These are phyloP conservation scores for Euphonia xanthogaster DNA, from an alignment of 2,797 vertebrate species.

Conservation along the genomic window DNA sequence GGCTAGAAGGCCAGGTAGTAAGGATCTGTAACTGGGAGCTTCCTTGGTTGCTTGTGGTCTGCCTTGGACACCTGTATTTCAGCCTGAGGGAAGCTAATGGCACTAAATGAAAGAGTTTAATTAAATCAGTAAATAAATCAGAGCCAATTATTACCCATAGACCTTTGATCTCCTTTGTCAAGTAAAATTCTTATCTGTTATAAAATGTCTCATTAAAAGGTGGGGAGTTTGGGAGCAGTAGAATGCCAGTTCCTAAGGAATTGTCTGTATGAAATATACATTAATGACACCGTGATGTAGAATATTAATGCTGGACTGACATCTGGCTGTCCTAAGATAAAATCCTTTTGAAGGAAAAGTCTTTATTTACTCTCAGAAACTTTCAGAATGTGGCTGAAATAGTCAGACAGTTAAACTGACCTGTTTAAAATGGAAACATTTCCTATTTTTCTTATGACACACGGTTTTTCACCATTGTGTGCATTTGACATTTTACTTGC, in stretches of 20 bases:
- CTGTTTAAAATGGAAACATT: not conserved
- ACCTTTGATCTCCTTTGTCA: not conserved
- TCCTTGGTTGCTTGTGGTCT: not conserved
- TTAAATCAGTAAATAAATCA: not conserved
- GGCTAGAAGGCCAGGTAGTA: not conserved
- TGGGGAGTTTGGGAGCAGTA: not conserved
- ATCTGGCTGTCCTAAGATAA: not conserved
- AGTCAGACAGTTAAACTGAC: not conserved
- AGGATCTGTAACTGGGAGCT: not conserved
- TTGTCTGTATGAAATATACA: not conserved
- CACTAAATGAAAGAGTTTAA: not conserved
- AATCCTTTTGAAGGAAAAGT: not conserved
- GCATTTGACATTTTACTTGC: not conserved
- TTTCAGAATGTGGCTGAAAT: not conserved
- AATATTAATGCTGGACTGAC: not conserved
- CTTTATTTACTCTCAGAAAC: not conserved
- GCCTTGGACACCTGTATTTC: not conserved
- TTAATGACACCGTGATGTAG: not conserved
- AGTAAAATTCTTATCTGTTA: not conserved
- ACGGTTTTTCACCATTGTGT: not conserved
- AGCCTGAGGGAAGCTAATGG: not conserved
- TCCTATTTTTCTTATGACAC: not conserved
- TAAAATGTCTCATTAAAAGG: not conserved
- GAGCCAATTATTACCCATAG: not conserved
- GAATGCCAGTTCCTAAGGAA: not conserved